A percentile compares a stretch with the other conserved stretches of the same genome.
Conservation (phyloP, 92 coral and sea anemone genomes). For the Porites divaricata region DNA sequence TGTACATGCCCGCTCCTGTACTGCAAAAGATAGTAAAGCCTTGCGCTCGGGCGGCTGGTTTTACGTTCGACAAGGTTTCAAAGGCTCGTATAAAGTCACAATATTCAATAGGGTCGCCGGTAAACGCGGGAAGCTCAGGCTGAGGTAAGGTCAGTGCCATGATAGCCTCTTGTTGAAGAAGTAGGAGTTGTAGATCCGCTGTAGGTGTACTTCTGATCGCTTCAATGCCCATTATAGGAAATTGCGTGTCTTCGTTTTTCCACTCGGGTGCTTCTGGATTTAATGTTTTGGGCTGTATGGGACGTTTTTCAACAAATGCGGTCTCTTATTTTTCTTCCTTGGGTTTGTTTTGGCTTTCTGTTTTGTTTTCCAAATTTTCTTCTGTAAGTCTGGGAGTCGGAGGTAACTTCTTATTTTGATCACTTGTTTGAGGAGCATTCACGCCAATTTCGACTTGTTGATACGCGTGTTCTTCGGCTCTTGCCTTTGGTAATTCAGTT, state of each 20-base stretch:
- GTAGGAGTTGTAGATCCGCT: neutral
- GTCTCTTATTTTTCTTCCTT: too few species aligned
- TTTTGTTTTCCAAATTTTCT: too few species aligned
- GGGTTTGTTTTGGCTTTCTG: too few species aligned
- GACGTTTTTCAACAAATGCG: too few species aligned
- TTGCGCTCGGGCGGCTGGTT: slow-evolving; percentile 33
- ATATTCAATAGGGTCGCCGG: slow-evolving; percentile 46
- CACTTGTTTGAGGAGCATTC: too few species aligned
- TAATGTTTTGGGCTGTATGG: too few species aligned
- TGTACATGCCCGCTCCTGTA: slow-evolving; percentile 48
- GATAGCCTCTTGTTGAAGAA: slow-evolving; percentile 2
- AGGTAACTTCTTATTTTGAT: too few species aligned
- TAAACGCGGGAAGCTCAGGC: slow-evolving; percentile 39
- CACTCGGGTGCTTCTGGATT: too few species aligned
- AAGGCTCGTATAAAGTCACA: slow-evolving; percentile 51
- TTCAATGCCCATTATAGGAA: too few species aligned
- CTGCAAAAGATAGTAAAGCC: slow-evolving; percentile 53
- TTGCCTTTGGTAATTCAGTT: slow-evolving; percentile 48
- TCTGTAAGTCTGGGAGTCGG: too few species aligned
- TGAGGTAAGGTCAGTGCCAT: slow-evolving; percentile 43
- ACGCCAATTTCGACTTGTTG: neutral
- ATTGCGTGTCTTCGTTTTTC: too few species aligned
- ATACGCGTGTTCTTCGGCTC: slow-evolving; percentile 57
- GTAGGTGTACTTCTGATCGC: too few species aligned
- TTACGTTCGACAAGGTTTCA: slow-evolving; percentile 46